Evolutionary conservation across 2,888 invertebrate species (phyloP).

Genomic region (Lobophora halterata): DNA sequence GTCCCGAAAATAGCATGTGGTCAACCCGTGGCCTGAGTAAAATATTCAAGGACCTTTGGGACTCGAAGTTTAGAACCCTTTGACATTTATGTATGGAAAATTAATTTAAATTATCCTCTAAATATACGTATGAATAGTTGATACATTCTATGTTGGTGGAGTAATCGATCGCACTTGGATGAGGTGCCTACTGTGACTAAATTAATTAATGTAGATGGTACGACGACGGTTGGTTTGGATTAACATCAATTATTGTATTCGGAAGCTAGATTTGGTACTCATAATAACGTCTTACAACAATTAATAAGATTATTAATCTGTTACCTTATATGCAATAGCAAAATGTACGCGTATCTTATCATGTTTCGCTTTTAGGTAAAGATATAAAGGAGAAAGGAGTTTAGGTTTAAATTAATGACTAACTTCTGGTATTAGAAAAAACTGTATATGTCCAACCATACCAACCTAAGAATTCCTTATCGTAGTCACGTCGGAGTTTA

Average conservation of each 20-base stretch:
- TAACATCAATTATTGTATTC: slow-evolving; percentile 24
- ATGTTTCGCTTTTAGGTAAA: too few relatives aligned
- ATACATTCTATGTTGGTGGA: slow-evolving; percentile 15
- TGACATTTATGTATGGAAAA: slow-evolving; percentile 18
- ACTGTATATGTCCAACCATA: too few relatives aligned
- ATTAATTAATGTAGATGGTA: slow-evolving; percentile 27
- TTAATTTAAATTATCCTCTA: slow-evolving; percentile 28
- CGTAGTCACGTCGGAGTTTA: too few relatives aligned
- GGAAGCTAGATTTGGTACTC: slow-evolving; percentile 11
- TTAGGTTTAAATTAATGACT: too few relatives aligned
- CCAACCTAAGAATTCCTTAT: too few relatives aligned
- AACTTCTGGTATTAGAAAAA: too few relatives aligned
- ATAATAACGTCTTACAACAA: slow-evolving; percentile 18
- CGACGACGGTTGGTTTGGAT: slow-evolving; percentile 21
- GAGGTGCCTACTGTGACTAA: slow-evolving; percentile 21
- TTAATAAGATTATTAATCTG: too few relatives aligned
- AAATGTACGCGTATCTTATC: too few relatives aligned
- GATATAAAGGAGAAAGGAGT: too few relatives aligned
- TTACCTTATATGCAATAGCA: too few relatives aligned
- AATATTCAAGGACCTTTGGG: slow-evolving; percentile 27
- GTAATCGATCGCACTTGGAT: slow-evolving; percentile 18
- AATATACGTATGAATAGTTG: slow-evolving; percentile 24
- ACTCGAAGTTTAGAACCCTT: slow-evolving; percentile 20
- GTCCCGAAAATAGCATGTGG: not conserved
- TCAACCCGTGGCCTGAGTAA: slow-evolving; percentile 25